Evolutionary conservation across 1,140 invertebrate genomes (phyloP).

Genomic region (Epicauta chinensis): DNA sequence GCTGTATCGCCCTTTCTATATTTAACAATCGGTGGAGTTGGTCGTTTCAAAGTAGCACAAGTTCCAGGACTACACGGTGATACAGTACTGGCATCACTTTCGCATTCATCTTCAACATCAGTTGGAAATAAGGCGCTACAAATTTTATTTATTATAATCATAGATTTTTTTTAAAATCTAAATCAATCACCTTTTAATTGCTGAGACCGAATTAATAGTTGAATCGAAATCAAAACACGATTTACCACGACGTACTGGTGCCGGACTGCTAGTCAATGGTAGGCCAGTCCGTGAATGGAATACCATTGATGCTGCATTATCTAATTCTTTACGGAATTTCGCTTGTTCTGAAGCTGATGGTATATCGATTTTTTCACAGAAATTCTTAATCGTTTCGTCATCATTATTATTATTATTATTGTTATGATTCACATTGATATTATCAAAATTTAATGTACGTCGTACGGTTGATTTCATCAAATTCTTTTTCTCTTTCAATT

Average conservation of each 20-base stretch:
- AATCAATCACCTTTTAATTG: constrained; percentile 80
- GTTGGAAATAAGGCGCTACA: constrained; percentile 39
- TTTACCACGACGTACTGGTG: constrained; percentile 67
- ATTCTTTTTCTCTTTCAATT: constrained; percentile 22
- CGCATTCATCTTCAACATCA: constrained; percentile 42
- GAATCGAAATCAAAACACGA: constrained; percentile 82
- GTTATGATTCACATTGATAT: constrained; percentile 22
- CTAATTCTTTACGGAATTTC: constrained; percentile 66
- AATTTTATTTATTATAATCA: too few species aligned
- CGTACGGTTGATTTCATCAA: constrained; percentile 24
- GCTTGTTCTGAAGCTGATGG: constrained; percentile 66
- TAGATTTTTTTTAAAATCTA: too few species aligned
- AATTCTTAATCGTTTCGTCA: constrained; percentile 20
- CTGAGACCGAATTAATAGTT: constrained; percentile 69
- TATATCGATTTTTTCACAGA: constrained; percentile 41
- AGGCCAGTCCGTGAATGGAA: constrained; percentile 77
- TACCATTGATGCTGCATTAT: constrained; percentile 75
- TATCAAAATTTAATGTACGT: not conserved
- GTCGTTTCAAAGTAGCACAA: constrained; percentile 23
- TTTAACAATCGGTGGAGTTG: constrained; percentile 20
- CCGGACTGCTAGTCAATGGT: constrained; percentile 82
- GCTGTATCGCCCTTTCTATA: constrained; percentile 33
- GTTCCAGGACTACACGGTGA: constrained; percentile 41
- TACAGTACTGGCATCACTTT: constrained; percentile 42
- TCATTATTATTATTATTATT: not conserved